These are phyloP conservation scores for Ibidorhyncha struthersii DNA, from an alignment of 2,113 vertebrate species.

Conservation along the genomic window DNA sequence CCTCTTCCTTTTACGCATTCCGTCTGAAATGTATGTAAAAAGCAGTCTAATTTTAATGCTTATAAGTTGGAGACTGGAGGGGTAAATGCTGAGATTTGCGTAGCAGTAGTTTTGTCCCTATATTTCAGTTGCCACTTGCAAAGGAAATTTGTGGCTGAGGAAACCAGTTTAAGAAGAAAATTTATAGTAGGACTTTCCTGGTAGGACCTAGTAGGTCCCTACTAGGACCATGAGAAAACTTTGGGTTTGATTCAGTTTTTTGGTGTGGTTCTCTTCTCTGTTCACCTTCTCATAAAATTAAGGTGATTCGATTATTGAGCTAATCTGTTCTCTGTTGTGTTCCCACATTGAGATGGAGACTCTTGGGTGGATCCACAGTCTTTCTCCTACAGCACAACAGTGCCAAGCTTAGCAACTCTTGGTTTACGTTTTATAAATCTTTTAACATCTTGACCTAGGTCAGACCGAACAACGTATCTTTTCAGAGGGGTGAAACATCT, in stretches of 20 bases:
- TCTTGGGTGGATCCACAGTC: background rate
- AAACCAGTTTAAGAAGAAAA: background rate
- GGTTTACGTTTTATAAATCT: background rate
- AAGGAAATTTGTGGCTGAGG: background rate
- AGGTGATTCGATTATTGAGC: background rate
- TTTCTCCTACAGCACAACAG: background rate
- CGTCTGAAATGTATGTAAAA: background rate
- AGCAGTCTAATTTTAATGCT: background rate
- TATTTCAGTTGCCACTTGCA: background rate
- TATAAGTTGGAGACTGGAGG: background rate
- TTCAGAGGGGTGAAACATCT: background rate
- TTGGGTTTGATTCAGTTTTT: fast-evolving
- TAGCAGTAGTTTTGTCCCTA: background rate
- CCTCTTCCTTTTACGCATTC: background rate
- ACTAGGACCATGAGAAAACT: background rate
- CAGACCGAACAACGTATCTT: background rate
- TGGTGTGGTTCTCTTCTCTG: background rate
- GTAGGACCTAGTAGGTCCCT: background rate
- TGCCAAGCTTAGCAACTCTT: background rate
- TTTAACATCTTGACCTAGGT: background rate
- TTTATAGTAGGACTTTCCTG: background rate
- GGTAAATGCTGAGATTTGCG: background rate
- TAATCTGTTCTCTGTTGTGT: background rate
- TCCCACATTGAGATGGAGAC: background rate
- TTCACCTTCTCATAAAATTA: background rate